Evolutionary conservation across 2,797 vertebrate species (phyloP).

Genomic region (Malacoraja senta): DNA sequence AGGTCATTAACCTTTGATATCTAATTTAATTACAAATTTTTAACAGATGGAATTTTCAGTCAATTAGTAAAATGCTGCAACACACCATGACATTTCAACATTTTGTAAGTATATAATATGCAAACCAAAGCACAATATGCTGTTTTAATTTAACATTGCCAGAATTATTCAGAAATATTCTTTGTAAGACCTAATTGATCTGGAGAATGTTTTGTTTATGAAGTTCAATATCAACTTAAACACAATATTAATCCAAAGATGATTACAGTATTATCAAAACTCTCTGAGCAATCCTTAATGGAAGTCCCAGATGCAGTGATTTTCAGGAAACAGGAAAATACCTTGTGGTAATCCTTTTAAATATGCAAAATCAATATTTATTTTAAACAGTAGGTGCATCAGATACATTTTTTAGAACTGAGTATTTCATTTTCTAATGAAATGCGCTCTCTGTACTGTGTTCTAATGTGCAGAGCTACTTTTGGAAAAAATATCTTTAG

Average conservation of each 20-base stretch:
- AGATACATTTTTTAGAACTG: neutral
- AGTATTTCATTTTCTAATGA: neutral
- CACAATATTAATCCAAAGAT: neutral
- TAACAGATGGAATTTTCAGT: slow-evolving; percentile 36
- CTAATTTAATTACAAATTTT: slow-evolving; percentile 37
- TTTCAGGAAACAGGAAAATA: neutral
- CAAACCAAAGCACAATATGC: slow-evolving; percentile 13
- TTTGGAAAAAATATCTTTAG: neutral
- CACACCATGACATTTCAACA: slow-evolving; percentile 18
- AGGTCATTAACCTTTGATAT: slow-evolving; percentile 27
- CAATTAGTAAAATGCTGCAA: slow-evolving; percentile 7
- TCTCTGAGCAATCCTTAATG: too few relatives aligned
- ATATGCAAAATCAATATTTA: neutral
- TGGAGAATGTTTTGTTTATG: neutral
- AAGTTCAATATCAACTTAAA: neutral
- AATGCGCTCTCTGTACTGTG: neutral
- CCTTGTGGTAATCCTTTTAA: neutral
- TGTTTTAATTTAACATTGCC: neutral
- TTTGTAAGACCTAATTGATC: neutral
- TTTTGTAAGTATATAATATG: slow-evolving; percentile 16
- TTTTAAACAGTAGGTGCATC: neutral
- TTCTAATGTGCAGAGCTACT: neutral
- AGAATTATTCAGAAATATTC: neutral
- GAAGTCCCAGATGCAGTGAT: neutral
- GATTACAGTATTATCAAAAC: neutral